Evolutionary conservation across 2,888 invertebrate species (phyloP).

Genomic region (Cheilosia scutellata): DNA sequence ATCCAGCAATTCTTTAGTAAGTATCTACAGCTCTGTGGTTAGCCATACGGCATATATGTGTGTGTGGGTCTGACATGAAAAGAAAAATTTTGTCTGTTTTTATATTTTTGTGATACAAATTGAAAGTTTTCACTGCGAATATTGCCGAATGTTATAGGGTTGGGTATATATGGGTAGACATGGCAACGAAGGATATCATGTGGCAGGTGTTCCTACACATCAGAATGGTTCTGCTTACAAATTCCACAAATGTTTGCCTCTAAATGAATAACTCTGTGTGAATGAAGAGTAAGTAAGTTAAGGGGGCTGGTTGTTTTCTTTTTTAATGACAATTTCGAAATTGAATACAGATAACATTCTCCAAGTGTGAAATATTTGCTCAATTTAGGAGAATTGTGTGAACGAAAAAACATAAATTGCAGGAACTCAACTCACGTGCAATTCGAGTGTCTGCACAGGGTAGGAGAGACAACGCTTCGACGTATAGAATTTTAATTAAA

Average conservation of each 20-base stretch:
- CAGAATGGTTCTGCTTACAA: background rate
- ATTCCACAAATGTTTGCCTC: slow-evolving; percentile 28
- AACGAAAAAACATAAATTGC: background rate
- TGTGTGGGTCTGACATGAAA: slow-evolving; percentile 1
- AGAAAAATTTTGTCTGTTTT: background rate
- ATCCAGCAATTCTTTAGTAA: background rate
- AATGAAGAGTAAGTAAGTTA: background rate
- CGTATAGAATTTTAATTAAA: slow-evolving; percentile 38
- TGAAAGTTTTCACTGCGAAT: slow-evolving; percentile 20
- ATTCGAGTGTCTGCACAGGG: background rate
- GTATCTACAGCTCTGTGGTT: background rate
- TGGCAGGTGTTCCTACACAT: background rate
- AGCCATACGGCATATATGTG: too few relatives aligned
- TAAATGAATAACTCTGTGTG: background rate
- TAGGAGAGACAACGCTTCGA: background rate
- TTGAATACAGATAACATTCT: background rate
- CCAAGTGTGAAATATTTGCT: background rate
- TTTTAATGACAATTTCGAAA: background rate
- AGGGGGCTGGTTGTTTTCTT: background rate
- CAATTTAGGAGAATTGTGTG: slow-evolving; percentile 17
- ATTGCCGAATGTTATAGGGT: background rate
- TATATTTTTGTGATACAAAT: slow-evolving; percentile 18
- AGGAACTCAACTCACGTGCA: slow-evolving; percentile 9
- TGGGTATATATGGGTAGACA: background rate
- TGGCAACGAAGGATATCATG: background rate